Evolutionary conservation across 37 sponge, comb jelly and placozoan genomes (phyloP).

Genomic region (Theonella swinhoei): DNA sequence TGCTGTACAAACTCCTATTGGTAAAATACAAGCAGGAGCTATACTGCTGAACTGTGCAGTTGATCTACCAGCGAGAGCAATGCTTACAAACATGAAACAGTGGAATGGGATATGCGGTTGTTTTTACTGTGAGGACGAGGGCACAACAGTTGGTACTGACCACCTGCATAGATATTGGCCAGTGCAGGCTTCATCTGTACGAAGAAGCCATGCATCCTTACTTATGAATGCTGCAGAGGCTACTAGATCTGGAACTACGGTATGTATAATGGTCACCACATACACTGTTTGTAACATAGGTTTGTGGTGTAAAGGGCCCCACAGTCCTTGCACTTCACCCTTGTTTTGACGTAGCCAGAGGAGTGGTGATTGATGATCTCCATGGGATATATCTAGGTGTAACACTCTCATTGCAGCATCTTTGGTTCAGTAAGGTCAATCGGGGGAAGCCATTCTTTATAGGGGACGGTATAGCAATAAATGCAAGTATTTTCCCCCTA

Average conservation of each 20-base stretch:
- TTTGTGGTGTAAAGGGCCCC: too few species aligned
- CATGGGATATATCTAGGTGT: too few species aligned
- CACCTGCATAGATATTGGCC: constrained; percentile 12
- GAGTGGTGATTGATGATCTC: too few species aligned
- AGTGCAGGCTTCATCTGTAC: background rate
- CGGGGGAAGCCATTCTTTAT: too few species aligned
- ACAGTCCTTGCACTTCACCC: too few species aligned
- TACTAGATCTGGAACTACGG: background rate
- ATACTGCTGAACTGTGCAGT: background rate
- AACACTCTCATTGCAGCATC: too few species aligned
- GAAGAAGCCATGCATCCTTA: background rate
- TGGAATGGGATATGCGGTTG: background rate
- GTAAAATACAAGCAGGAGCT: background rate
- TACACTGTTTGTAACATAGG: too few species aligned
- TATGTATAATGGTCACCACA: background rate
- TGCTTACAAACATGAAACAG: constrained; percentile 2
- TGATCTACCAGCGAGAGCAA: constrained; percentile 4
- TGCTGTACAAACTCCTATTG: background rate
- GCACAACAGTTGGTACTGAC: background rate
- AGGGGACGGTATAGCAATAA: too few species aligned
- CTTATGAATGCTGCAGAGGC: background rate
- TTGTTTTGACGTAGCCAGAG: too few species aligned
- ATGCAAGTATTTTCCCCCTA: too few species aligned
- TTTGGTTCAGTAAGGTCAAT: too few species aligned
- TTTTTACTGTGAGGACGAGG: background rate